These are phyloP conservation scores for Urocitellus parryii DNA, from an alignment of 2,113 vertebrate genomes.

Conservation along the genomic window DNA sequence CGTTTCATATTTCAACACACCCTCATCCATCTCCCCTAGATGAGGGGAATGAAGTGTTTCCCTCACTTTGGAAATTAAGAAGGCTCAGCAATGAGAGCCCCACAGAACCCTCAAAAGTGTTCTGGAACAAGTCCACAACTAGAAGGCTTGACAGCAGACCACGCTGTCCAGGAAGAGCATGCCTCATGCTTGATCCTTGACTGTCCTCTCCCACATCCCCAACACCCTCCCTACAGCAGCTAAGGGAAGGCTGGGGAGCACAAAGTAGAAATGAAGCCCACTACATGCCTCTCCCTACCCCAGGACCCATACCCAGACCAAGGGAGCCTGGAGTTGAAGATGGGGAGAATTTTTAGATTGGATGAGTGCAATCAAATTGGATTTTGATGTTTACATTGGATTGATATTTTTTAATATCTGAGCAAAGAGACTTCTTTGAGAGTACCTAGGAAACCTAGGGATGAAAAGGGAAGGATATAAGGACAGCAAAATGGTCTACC, in stretches of 20 bases:
- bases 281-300: background rate
- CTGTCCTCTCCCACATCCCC: background rate
- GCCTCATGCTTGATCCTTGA: background rate
- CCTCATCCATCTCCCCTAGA: background rate
- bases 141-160: background rate
- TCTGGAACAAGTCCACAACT: background rate
- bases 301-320: background rate
- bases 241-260: background rate
- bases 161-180: background rate
- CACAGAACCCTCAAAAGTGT: background rate
- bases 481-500: background rate
- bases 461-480: background rate
- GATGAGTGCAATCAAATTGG: background rate
- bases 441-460: background rate
- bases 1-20: background rate
- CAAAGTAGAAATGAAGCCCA: background rate
- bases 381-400: constrained; percentile 29
- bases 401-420: background rate
- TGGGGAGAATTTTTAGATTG: background rate
- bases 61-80: constrained; percentile 9
- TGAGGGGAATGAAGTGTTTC: background rate
- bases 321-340: background rate
- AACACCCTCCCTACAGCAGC: background rate
- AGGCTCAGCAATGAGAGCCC: background rate
- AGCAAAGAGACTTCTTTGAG: background rate